Conservation (phyloP, 2,797 vertebrate genomes). For the Sebastes matsubarae region DNA sequence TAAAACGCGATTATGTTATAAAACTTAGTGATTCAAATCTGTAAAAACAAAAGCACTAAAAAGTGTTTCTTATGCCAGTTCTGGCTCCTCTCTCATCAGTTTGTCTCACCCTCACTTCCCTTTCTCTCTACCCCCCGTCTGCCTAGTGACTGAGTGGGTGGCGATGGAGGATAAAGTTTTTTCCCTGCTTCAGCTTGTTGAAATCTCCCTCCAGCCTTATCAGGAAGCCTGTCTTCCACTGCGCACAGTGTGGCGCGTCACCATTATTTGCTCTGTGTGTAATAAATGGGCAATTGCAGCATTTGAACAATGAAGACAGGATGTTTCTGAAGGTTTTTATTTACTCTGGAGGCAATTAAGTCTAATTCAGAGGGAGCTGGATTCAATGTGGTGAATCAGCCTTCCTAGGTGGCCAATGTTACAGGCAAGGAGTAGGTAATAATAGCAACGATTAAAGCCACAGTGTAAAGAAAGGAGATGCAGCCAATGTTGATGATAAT, state of each 20-base stretch:
- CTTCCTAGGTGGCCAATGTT: conserved; percentile 10
- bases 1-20: neutral
- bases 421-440: neutral
- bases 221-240: conserved; percentile 24
- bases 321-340: conserved; percentile 45
- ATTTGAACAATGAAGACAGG: conserved; percentile 37
- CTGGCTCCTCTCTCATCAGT: neutral
- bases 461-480: neutral
- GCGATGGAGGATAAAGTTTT: neutral
- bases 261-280: conserved; percentile 35
- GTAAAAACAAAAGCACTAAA: neutral
- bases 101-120: neutral
- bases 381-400: conserved; percentile 2
- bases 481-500: neutral
- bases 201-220: conserved; percentile 19
- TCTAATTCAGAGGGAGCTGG: conserved; percentile 27
- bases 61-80: neutral
- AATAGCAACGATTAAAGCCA: neutral
- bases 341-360: conserved; percentile 42
- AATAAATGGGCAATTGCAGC: conserved; percentile 32
- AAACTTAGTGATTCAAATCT: too few relatives aligned
- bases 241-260: conserved; percentile 1
- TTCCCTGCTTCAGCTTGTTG: neutral
- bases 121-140: neutral
- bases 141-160: conserved; percentile 6